Conservation (phyloP, 2,113 vertebrate species). For the Reinhardtius hippoglossoides region DNA sequence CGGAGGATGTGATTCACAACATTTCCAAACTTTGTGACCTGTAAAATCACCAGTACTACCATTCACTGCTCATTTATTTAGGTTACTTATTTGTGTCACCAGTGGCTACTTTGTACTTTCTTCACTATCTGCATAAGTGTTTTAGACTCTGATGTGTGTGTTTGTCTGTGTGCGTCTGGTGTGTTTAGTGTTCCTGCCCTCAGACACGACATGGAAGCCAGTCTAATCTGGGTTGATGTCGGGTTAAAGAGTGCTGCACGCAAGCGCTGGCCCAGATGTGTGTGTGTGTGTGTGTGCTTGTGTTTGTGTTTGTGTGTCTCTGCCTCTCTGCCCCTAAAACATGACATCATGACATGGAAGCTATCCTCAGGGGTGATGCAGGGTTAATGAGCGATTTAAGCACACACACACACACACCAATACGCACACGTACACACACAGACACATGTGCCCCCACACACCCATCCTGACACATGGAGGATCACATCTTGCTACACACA, state of each 20-base stretch:
- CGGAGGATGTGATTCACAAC: too few species aligned
- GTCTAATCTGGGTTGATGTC: conserved; percentile 31
- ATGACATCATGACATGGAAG: conserved; percentile 39
- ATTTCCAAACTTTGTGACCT: neutral
- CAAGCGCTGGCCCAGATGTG: conserved; percentile 17
- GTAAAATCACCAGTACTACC: neutral
- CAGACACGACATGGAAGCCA: conserved; percentile 19
- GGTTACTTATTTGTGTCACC: neutral
- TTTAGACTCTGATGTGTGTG: neutral
- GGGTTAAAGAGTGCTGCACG: conserved; percentile 36
- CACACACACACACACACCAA: conserved; percentile 20
- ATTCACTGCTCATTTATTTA: neutral
- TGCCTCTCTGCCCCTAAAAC: conserved; percentile 10
- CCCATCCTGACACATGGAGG: conserved; percentile 15
- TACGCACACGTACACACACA: conserved; percentile 20
- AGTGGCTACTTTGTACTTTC: neutral
- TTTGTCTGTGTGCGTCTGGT: neutral
- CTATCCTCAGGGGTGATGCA: conserved; percentile 9
- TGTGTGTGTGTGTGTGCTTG: conserved; percentile 34
- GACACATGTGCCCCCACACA: conserved; percentile 10
- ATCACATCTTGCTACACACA: conserved; percentile 15
- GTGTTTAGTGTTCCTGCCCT: neutral
- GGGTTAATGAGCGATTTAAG: conserved; percentile 34
- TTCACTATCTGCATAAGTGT: neutral
- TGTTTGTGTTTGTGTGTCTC: conserved; percentile 7